Evolutionary conservation across 2,888 invertebrate species (phyloP).

Genomic region (Troilus luridus): DNA sequence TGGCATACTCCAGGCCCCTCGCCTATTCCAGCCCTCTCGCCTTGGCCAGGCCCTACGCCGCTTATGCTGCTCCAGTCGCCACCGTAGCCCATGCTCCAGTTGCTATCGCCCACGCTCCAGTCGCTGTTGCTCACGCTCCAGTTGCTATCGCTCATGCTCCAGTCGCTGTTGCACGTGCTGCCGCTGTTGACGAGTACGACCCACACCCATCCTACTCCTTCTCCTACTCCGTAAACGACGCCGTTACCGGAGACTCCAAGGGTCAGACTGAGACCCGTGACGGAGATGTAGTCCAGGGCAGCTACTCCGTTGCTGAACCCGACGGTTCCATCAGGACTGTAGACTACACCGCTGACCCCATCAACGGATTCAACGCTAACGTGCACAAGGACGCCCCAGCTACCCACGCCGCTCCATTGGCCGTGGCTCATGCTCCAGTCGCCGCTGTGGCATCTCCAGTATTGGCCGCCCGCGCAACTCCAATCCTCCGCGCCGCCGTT

Average conservation of each 20-base stretch:
- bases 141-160: constrained; percentile 18
- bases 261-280: constrained; percentile 49
- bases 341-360: constrained; percentile 47
- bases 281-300: constrained; percentile 66
- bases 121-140: constrained; percentile 65
- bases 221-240: constrained; percentile 51
- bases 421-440: constrained; percentile 63
- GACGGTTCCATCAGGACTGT: constrained; percentile 43
- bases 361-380: constrained; percentile 50
- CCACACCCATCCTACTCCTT: constrained; percentile 53
- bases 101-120: neutral
- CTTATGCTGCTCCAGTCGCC: too few relatives aligned
- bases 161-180: neutral
- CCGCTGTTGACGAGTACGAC: constrained; percentile 44
- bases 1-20: constrained; percentile 5
- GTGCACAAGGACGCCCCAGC: constrained; percentile 68
- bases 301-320: constrained; percentile 43
- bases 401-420: constrained; percentile 65
- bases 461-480: constrained; percentile 53
- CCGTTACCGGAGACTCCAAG: constrained; percentile 54
- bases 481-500: constrained; percentile 5
- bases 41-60: too few relatives aligned
- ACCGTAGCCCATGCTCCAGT: neutral
- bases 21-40: too few relatives aligned
- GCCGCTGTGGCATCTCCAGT: constrained; percentile 60